These are phyloP conservation scores for Cataglyphis cursor DNA, from an alignment of 2,888 invertebrate species.

Conservation along the genomic window DNA sequence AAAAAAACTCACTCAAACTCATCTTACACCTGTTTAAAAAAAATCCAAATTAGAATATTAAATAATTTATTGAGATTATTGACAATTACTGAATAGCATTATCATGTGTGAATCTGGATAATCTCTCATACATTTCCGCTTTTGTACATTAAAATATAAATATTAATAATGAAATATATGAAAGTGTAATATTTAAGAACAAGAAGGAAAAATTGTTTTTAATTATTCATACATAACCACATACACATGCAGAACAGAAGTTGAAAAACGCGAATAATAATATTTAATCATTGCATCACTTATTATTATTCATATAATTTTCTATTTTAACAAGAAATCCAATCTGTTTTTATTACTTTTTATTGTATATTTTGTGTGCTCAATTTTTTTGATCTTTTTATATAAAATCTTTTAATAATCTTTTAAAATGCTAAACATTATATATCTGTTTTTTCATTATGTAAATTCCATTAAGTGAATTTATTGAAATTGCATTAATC, in stretches of 20 bases:
- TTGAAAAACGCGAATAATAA: neutral
- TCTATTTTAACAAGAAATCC: neutral
- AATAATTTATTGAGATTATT: conserved; percentile 1
- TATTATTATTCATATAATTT: neutral
- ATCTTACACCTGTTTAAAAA: conserved; percentile 27
- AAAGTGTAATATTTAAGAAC: neutral
- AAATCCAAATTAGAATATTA: neutral
- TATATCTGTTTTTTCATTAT: neutral
- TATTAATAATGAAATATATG: neutral
- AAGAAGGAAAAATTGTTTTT: neutral
- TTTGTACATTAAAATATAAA: neutral
- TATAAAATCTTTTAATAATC: neutral
- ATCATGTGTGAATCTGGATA: neutral
- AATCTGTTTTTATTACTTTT: neutral
- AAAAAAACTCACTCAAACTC: conserved; percentile 22
- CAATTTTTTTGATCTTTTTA: neutral
- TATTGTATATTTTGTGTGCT: neutral
- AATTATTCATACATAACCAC: neutral
- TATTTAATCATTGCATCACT: conserved; percentile 5
- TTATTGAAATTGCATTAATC: neutral
- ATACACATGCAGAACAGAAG: neutral
- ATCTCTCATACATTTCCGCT: neutral
- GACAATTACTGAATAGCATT: neutral
- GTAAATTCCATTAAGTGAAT: neutral
- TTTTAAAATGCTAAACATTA: neutral